A percentile compares a stretch with the other conserved stretches of the same genome.
Conservation (phyloP, 2,888 invertebrate genomes). For the Ischnus inquisitorius region DNA sequence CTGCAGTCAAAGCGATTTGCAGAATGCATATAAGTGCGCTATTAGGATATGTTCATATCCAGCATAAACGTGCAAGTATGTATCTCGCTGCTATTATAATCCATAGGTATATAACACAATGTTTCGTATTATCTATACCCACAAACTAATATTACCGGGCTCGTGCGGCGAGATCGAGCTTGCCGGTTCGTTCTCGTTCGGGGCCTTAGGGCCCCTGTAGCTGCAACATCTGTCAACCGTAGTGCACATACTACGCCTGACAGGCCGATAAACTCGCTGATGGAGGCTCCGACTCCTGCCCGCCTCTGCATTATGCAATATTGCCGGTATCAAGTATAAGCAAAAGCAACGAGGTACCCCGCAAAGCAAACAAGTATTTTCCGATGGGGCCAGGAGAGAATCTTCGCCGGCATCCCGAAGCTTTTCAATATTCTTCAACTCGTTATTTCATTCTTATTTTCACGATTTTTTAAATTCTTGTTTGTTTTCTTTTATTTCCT, state of each 20-base stretch:
- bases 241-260: slow-evolving; percentile 67
- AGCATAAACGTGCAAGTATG: not conserved
- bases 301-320: slow-evolving; percentile 76
- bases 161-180: slow-evolving; percentile 34
- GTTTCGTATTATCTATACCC: slow-evolving; percentile 12
- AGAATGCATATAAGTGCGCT: slow-evolving; percentile 4
- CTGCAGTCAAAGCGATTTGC: slow-evolving; percentile 14
- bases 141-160: slow-evolving; percentile 21
- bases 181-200: slow-evolving; percentile 22
- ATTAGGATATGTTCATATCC: slow-evolving; percentile 3
- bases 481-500: not conserved
- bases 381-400: slow-evolving; percentile 5
- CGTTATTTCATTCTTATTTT: not conserved
- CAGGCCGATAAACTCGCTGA: slow-evolving; percentile 77
- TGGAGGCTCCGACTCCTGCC: slow-evolving; percentile 68
- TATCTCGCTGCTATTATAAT: not conserved
- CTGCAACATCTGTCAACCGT: slow-evolving; percentile 76
- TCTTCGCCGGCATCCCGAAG: slow-evolving; percentile 4
- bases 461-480: not conserved
- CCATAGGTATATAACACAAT: not conserved
- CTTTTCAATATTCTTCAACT: slow-evolving; percentile 24
- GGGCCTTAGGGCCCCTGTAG: slow-evolving; percentile 40
- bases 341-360: slow-evolving; percentile 5
- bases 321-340: slow-evolving; percentile 47
- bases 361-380: slow-evolving; percentile 17